Evolutionary conservation across 1,140 invertebrate species (phyloP).

Genomic region (Drosophila equinoxialis): DNA sequence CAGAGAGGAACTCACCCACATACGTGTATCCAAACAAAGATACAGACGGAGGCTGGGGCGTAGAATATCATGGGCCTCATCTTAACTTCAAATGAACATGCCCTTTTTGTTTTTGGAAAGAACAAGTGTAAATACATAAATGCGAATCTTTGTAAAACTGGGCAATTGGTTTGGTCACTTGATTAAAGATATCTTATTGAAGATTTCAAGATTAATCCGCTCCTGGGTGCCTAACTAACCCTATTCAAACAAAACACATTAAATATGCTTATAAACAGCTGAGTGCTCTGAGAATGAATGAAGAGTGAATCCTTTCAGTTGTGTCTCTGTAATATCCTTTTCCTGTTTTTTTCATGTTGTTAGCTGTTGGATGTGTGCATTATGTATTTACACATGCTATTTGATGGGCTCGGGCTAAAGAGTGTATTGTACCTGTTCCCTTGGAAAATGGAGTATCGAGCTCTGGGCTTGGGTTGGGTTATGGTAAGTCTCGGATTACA

Average conservation of each 20-base stretch:
- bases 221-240: constrained; percentile 6
- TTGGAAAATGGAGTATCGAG: neutral
- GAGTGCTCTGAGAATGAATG: constrained; percentile 15
- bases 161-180: no score
- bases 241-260: constrained; percentile 1
- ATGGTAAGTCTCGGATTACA: constrained; percentile 67
- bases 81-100: no score
- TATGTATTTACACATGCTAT: constrained; percentile 63
- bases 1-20: neutral
- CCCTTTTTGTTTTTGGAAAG: no score
- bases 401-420: constrained; percentile 57
- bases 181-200: neutral
- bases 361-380: constrained; percentile 3
- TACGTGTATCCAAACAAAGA: neutral
- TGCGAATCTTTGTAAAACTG: no score
- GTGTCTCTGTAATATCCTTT: constrained; percentile 23
- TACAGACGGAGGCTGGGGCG: neutral
- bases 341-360: constrained; percentile 41
- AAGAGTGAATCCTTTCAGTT: constrained; percentile 37
- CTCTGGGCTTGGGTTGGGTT: neutral
- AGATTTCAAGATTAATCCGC: neutral
- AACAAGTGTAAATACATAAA: no score
- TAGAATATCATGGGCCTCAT: neutral
- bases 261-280: constrained; percentile 48
- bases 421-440: constrained; percentile 43